These are phyloP conservation scores for Himalopsyche phryganea DNA, from an alignment of 1,140 invertebrate genomes.

Conservation along the genomic window DNA sequence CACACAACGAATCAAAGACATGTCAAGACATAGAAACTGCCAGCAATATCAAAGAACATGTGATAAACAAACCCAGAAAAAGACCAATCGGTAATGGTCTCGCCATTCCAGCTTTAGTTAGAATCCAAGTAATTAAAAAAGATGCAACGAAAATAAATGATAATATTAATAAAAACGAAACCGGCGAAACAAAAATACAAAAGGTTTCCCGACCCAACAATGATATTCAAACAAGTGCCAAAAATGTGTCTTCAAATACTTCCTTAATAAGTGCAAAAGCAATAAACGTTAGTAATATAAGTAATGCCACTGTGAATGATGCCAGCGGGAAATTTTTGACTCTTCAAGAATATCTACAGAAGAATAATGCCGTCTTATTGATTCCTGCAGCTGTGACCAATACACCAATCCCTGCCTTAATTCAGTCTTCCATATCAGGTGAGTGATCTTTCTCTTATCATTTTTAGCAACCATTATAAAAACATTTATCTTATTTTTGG, in stretches of 20 bases:
- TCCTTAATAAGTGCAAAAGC: conserved; percentile 12
- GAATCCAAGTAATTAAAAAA: conserved; percentile 31
- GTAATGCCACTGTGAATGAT: not conserved
- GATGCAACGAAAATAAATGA: conserved; percentile 15
- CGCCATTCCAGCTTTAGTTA: conserved; percentile 27
- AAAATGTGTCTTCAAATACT: conserved; percentile 14
- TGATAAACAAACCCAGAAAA: conserved; percentile 20
- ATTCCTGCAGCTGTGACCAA: conserved; percentile 6
- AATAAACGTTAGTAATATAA: conserved; percentile 10
- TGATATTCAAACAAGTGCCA: conserved; percentile 22
- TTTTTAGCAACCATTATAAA: too few species aligned
- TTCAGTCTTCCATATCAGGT: not conserved
- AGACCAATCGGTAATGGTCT: conserved; percentile 14
- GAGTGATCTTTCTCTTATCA: not conserved
- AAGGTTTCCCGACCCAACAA: not conserved
- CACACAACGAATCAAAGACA: conserved; percentile 12
- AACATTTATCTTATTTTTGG: too few species aligned
- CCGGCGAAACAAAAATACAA: not conserved
- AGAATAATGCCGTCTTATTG: conserved; percentile 18
- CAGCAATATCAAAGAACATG: conserved; percentile 22
- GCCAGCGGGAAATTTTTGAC: conserved; percentile 5
- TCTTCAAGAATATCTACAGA: conserved; percentile 23
- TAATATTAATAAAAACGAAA: not conserved
- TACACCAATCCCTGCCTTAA: not conserved
- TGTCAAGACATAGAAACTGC: conserved; percentile 8